phyloP scores from a whole-genome alignment of 2,797 vertebrate species.

The Moxostoma hubbsi region DNA sequence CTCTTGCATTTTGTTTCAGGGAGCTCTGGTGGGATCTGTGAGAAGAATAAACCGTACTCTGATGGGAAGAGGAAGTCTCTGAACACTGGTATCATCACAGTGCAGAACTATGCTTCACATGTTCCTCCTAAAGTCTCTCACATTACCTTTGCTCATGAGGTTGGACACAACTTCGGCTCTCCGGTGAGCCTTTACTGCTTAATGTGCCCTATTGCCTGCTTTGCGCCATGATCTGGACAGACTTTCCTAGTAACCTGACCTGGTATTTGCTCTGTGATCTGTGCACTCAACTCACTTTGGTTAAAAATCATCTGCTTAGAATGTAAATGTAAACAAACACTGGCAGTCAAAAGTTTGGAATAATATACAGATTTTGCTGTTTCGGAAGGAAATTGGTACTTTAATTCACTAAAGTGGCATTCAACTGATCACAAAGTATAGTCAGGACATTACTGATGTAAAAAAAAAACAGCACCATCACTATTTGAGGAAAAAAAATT shows the following conservation, averaged over 20 bases:
- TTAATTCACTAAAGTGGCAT: too few relatives aligned
- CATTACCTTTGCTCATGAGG: slow-evolving; percentile 97
- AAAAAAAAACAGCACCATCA: too few relatives aligned
- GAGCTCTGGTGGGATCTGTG: slow-evolving; percentile 96
- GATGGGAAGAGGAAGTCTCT: slow-evolving; percentile 95
- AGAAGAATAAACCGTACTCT: slow-evolving; percentile 89
- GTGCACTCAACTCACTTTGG: background rate
- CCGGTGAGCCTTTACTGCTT: slow-evolving; percentile 83
- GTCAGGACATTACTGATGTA: too few relatives aligned
- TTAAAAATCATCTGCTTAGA: background rate
- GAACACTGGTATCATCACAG: slow-evolving; percentile 98
- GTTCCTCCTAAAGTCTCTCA: slow-evolving; percentile 97
- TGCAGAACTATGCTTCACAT: slow-evolving; percentile 95
- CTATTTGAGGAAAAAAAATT: too few relatives aligned
- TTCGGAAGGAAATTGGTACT: too few relatives aligned
- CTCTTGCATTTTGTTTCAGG: slow-evolving; percentile 71
- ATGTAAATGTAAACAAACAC: background rate
- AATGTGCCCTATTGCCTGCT: too few relatives aligned
- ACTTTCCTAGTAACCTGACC: background rate
- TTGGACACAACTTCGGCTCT: slow-evolving; percentile 98
- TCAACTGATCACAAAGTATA: too few relatives aligned
- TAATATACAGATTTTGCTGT: too few relatives aligned
- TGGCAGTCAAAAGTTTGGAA: too few relatives aligned
- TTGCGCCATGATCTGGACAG: too few relatives aligned
- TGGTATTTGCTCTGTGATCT: background rate